Conservation (phyloP, 2,888 invertebrate genomes). For the Hyppa rectilinea region DNA sequence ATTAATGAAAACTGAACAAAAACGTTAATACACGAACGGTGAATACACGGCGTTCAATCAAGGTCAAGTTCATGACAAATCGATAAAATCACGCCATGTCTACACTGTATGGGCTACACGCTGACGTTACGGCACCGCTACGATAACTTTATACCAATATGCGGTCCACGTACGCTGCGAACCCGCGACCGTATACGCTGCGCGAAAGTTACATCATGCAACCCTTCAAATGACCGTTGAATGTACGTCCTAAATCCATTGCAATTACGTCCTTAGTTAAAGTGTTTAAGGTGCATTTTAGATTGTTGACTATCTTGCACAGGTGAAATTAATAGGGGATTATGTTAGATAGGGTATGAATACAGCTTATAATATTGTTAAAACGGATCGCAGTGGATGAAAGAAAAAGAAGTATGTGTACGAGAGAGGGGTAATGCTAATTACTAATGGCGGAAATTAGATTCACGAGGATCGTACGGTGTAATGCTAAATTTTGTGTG, state of each 20-base stretch:
- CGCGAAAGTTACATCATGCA: not conserved
- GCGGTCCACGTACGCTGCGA: not conserved
- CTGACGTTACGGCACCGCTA: not conserved
- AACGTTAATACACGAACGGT: not conserved
- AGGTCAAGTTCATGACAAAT: not conserved
- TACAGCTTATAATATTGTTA: too few species aligned
- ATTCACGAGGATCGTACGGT: too few species aligned
- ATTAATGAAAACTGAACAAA: too few species aligned
- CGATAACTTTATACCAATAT: not conserved
- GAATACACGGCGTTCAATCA: not conserved
- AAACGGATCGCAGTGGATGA: too few species aligned
- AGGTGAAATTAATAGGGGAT: not conserved
- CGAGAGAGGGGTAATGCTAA: too few species aligned
- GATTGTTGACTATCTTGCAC: not conserved
- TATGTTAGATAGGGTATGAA: too few species aligned
- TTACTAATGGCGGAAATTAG: too few species aligned
- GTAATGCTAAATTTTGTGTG: too few species aligned
- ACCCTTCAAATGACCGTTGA: not conserved
- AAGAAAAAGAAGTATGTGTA: too few species aligned
- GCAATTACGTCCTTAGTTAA: not conserved
- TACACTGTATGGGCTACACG: not conserved
- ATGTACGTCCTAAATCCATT: not conserved
- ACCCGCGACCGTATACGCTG: not conserved
- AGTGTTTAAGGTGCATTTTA: not conserved
- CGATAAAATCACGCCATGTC: not conserved